Percentiles rank a stretch among this genome's conserved stretches.
These are phyloP conservation scores for Callaeas wilsoni DNA, from an alignment of 2,113 vertebrate species.

Conservation along the genomic window DNA sequence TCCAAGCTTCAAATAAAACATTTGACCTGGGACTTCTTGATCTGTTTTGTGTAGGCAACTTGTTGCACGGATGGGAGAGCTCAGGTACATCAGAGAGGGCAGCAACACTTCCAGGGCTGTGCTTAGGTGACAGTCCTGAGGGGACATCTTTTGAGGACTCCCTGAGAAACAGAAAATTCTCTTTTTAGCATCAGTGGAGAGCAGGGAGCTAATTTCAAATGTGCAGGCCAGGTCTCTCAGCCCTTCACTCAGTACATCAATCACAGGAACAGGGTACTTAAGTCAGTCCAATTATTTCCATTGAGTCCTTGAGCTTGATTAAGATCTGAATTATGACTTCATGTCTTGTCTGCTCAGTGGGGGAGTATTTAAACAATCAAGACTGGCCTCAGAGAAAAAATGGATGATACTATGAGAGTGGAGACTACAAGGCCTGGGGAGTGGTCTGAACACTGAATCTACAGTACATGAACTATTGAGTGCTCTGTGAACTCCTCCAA, in stretches of 20 bases:
- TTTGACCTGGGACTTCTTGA: not conserved
- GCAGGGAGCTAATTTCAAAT: not conserved
- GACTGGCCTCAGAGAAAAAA: not conserved
- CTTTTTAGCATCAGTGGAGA: not conserved
- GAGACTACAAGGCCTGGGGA: not conserved
- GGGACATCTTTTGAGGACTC: not conserved
- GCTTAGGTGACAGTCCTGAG: not conserved
- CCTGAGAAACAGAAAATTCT: not conserved
- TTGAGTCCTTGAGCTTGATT: constrained; percentile 15
- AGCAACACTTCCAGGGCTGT: not conserved
- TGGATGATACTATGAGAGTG: not conserved
- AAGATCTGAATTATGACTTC: not conserved
- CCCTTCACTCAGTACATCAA: not conserved
- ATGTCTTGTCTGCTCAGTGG: not conserved
- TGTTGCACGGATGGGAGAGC: not conserved
- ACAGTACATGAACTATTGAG: no score
- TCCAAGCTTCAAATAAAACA: not conserved
- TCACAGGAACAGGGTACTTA: not conserved
- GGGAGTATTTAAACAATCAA: not conserved
- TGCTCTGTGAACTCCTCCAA: not conserved
- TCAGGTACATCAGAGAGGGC: not conserved
- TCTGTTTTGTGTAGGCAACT: not conserved
- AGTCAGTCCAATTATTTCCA: constrained; percentile 3
- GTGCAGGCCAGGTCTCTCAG: not conserved
- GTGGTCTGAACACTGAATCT: not conserved